Evolutionary conservation across 2,797 vertebrate genomes (phyloP).

Genomic region (Microtus obscurus): DNA sequence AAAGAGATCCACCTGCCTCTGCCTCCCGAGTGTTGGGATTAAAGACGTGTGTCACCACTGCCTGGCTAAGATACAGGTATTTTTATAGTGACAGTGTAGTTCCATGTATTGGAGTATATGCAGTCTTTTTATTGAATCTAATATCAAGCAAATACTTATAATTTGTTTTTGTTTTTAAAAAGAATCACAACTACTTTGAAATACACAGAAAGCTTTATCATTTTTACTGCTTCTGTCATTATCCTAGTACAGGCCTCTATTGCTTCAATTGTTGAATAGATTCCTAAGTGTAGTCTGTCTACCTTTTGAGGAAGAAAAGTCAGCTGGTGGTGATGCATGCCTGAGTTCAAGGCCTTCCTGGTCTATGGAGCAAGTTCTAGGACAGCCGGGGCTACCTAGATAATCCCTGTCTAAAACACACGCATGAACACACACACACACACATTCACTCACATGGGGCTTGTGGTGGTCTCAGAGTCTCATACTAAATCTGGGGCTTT

Average conservation of each 20-base stretch:
- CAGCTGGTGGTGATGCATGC: not conserved
- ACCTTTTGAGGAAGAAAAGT: not conserved
- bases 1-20: no score
- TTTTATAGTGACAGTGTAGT: slow-evolving; percentile 28
- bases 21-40: no score
- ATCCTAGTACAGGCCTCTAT: not conserved
- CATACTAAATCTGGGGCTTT: not conserved
- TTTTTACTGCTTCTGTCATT: not conserved
- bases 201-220: not conserved
- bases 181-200: not conserved
- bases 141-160: not conserved
- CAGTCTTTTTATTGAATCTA: not conserved
- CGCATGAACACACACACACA: not conserved
- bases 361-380: not conserved
- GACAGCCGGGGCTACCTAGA: no score
- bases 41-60: no score
- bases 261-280: not conserved
- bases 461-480: not conserved
- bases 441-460: no score
- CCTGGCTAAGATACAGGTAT: slow-evolving; percentile 77
- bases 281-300: not conserved
- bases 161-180: not conserved
- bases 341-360: not conserved
- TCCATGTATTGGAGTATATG: not conserved
- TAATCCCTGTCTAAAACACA: not conserved